Evolutionary conservation across 2,113 vertebrate species (phyloP).

Genomic region (Amazona guildingii): DNA sequence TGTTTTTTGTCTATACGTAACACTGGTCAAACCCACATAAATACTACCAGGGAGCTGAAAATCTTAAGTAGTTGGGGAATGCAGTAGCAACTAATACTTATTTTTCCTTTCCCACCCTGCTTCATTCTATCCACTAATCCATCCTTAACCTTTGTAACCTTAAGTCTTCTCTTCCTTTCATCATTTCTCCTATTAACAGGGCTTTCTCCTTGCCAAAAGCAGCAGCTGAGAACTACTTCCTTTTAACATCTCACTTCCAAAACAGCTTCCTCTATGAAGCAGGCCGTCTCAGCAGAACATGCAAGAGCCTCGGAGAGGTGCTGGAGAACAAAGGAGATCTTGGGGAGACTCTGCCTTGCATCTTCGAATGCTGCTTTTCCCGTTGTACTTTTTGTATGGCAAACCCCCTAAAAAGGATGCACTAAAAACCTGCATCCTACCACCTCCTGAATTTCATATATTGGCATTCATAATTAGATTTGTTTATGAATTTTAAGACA

Average conservation of each 20-base stretch:
- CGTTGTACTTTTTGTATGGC: neutral
- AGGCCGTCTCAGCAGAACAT: neutral
- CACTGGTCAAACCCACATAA: neutral
- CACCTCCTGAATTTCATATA: neutral
- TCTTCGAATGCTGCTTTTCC: neutral
- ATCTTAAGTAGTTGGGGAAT: neutral
- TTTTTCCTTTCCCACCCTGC: neutral
- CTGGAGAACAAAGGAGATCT: neutral
- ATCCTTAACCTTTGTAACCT: neutral
- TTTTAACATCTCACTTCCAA: neutral
- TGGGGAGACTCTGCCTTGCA: neutral
- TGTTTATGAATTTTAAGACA: neutral
- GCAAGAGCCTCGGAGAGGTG: neutral
- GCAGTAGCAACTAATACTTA: neutral
- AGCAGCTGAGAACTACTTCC: neutral
- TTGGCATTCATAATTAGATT: neutral
- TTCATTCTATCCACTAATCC: neutral
- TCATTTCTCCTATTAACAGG: neutral
- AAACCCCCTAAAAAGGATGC: neutral
- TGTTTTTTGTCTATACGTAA: rapidly evolving
- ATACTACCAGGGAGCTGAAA: neutral
- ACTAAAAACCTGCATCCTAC: neutral
- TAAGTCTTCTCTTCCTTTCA: neutral
- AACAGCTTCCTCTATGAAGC: neutral
- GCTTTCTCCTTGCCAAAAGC: neutral